A percentile compares a stretch with the other conserved stretches of the same genome.
These are phyloP conservation scores for Drosophila ogumai DNA, from an alignment of 1,140 invertebrate species.

Conservation along the genomic window DNA sequence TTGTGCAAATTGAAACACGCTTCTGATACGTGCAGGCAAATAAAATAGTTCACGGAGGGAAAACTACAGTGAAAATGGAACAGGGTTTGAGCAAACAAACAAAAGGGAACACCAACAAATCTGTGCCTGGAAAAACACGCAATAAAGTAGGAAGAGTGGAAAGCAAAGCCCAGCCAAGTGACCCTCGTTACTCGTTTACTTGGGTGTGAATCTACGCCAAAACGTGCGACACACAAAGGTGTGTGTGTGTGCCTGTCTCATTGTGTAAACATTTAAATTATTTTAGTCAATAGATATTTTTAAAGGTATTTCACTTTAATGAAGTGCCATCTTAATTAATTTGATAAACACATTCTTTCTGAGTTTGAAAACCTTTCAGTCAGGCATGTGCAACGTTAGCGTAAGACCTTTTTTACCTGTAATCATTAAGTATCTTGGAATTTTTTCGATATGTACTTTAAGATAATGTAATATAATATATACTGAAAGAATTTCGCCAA, in stretches of 20 bases:
- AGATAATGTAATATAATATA: background rate
- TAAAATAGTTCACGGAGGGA: conserved; percentile 43
- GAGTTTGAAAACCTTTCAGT: background rate
- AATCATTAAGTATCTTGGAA: conserved; percentile 1
- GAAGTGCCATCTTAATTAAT: conserved; percentile 21
- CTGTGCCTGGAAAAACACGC: conserved; percentile 66
- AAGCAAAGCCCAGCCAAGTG: conserved; percentile 23
- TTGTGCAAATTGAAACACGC: conserved; percentile 80
- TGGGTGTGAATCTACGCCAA: conserved; percentile 2
- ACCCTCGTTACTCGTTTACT: conserved; percentile 14
- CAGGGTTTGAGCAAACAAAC: conserved; percentile 57
- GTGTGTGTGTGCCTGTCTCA: background rate
- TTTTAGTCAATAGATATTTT: conserved; percentile 7
- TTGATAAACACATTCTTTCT: conserved; percentile 23
- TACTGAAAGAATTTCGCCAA: background rate
- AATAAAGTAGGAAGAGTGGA: conserved; percentile 66
- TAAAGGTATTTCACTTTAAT: conserved; percentile 8
- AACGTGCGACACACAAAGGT: conserved; percentile 25
- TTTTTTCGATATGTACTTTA: background rate
- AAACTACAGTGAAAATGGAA: conserved; percentile 6
- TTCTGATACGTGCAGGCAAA: conserved; percentile 72
- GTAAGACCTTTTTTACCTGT: conserved; percentile 5
- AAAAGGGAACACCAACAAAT: conserved; percentile 74
- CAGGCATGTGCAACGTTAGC: background rate
- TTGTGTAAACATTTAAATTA: conserved; percentile 35